phyloP scores from a whole-genome alignment of 2,797 vertebrate species.

The Phataginus tetradactyla region DNA sequence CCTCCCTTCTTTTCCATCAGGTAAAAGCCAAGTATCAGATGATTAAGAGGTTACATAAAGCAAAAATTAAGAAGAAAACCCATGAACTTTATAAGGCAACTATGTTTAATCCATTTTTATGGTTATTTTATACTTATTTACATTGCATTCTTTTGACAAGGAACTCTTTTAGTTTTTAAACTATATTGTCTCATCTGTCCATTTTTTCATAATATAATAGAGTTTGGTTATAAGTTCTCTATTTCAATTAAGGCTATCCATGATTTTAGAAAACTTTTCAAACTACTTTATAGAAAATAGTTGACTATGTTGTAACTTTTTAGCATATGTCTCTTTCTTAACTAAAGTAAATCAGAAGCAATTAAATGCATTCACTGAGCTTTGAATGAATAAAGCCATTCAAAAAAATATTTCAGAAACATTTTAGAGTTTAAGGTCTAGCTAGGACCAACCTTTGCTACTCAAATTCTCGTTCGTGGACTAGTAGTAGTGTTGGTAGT shows the following conservation, averaged over 20 bases:
- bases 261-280: not conserved
- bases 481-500: not conserved
- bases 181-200: not conserved
- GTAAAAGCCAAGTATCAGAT: slow-evolving; percentile 30
- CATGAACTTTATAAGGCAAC: not conserved
- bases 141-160: not conserved
- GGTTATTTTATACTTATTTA: slow-evolving; percentile 15
- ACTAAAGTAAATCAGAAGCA: slow-evolving; percentile 31
- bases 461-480: not conserved
- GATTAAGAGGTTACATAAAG: slow-evolving; percentile 10
- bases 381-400: not conserved
- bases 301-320: slow-evolving; percentile 41
- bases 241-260: not conserved
- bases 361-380: not conserved
- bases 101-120: not conserved
- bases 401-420: not conserved
- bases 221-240: not conserved
- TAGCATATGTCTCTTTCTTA: slow-evolving; percentile 45
- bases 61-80: slow-evolving; percentile 9
- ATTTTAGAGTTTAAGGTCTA: slow-evolving; percentile 24
- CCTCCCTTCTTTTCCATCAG: slow-evolving; percentile 31
- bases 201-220: slow-evolving; percentile 14
- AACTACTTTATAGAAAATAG: not conserved
- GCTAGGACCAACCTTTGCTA: not conserved
- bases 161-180: slow-evolving; percentile 45